Evolutionary conservation across 2,113 vertebrate species (phyloP).

Genomic region (Carassius gibelio): DNA sequence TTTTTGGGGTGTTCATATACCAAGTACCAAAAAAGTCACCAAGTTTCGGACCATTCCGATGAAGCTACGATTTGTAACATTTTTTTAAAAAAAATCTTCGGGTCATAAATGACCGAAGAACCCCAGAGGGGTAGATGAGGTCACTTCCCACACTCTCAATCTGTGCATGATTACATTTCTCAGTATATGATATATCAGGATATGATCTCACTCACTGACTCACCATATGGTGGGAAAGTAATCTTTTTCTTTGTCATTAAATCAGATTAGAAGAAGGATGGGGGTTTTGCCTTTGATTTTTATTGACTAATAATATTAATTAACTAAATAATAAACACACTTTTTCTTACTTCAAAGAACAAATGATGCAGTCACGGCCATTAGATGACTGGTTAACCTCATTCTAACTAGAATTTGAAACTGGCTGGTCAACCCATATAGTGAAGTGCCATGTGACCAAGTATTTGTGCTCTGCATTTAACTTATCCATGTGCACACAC

Average conservation of each 20-base stretch:
- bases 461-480: too few relatives aligned
- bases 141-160: slow-evolving; percentile 33
- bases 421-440: not conserved
- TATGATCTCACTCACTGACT: slow-evolving; percentile 62
- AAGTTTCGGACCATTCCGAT: too few relatives aligned
- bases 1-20: too few relatives aligned
- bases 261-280: slow-evolving; percentile 61
- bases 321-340: slow-evolving; percentile 16
- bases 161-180: slow-evolving; percentile 35
- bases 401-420: not conserved
- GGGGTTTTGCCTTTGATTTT: slow-evolving; percentile 1
- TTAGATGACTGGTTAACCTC: not conserved
- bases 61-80: too few relatives aligned
- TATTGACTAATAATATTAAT: slow-evolving; percentile 10
- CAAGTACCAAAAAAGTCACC: too few relatives aligned
- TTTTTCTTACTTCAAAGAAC: not conserved
- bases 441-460: too few relatives aligned
- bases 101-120: too few relatives aligned
- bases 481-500: too few relatives aligned
- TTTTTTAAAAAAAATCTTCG: too few relatives aligned
- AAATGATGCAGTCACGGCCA: not conserved
- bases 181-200: slow-evolving; percentile 54
- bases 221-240: slow-evolving; percentile 71
- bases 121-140: too few relatives aligned
- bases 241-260: slow-evolving; percentile 72